A percentile compares a stretch with the other conserved stretches of the same genome.
Conservation (phyloP, 2,113 vertebrate species). For the Solenodon paradoxus region DNA sequence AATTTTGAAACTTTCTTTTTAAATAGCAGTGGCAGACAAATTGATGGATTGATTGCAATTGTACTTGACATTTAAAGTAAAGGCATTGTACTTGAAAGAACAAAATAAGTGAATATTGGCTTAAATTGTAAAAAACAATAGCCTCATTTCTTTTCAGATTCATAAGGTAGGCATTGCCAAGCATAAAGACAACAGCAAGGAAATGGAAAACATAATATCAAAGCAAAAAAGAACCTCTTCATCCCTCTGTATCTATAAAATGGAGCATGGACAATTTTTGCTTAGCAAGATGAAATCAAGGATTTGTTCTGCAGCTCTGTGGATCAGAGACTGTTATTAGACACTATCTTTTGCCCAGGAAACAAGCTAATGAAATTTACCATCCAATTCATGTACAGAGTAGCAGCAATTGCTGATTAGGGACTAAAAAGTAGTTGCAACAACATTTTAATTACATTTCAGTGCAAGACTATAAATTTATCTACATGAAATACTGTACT, state of each 20-base stretch:
- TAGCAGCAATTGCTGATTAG: slow-evolving; percentile 55
- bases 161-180: slow-evolving; percentile 13
- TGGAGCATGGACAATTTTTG: neutral
- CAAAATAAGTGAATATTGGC: slow-evolving; percentile 22
- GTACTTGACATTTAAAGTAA: slow-evolving; percentile 1
- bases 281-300: neutral
- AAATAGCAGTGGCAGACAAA: neutral
- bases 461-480: slow-evolving; percentile 60
- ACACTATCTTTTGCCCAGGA: slow-evolving; percentile 35
- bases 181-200: neutral
- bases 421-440: slow-evolving; percentile 23
- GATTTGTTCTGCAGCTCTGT: neutral
- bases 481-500: slow-evolving; percentile 54
- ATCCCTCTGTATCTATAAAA: neutral
- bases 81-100: slow-evolving; percentile 16
- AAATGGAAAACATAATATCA: neutral
- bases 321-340: slow-evolving; percentile 33
- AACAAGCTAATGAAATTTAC: slow-evolving; percentile 63
- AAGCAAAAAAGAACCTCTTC: neutral
- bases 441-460: slow-evolving; percentile 69
- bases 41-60: neutral
- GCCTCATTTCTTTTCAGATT: slow-evolving; percentile 7
- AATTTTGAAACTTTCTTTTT: slow-evolving; percentile 49
- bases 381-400: slow-evolving; percentile 32
- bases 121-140: slow-evolving; percentile 31